These are phyloP conservation scores for Ianthella basta DNA, from an alignment of 37 sponge, comb jelly and placozoan genomes.

Conservation along the genomic window DNA sequence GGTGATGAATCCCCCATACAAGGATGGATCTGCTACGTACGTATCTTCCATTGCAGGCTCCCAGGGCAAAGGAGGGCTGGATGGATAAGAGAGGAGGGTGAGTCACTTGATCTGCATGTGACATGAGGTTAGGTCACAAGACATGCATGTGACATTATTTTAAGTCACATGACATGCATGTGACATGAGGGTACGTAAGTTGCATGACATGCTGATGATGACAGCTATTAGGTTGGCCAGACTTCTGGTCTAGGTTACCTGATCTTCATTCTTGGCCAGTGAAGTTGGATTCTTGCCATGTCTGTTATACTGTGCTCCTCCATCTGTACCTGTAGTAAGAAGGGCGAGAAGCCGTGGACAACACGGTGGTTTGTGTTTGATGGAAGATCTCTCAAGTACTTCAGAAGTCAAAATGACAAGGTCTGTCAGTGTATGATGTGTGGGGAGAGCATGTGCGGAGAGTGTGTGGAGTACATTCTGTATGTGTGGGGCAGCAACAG, in stretches of 20 bases:
- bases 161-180: not conserved
- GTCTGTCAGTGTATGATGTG: slow-evolving; percentile 21
- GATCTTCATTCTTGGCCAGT: not conserved
- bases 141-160: too few relatives aligned
- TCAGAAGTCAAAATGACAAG: slow-evolving; percentile 69
- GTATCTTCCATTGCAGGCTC: slow-evolving; percentile 51
- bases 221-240: too few relatives aligned
- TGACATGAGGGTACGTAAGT: not conserved
- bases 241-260: too few relatives aligned
- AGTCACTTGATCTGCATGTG: slow-evolving; percentile 31
- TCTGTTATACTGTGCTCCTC: not conserved
- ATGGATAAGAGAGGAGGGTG: slow-evolving; percentile 88
- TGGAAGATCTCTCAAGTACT: slow-evolving; percentile 82
- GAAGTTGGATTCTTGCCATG: not conserved
- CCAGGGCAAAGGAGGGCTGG: slow-evolving; percentile 84
- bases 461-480: too few relatives aligned
- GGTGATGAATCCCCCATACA: too few relatives aligned
- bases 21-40: too few relatives aligned
- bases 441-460: not conserved
- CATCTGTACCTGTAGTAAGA: slow-evolving; percentile 42
- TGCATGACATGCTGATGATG: not conserved
- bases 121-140: not conserved
- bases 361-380: slow-evolving; percentile 86
- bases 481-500: too few relatives aligned
- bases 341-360: slow-evolving; percentile 75